Conservation (phyloP, 2,113 vertebrate species). For the Sinocyclocheilus grahami region DNA sequence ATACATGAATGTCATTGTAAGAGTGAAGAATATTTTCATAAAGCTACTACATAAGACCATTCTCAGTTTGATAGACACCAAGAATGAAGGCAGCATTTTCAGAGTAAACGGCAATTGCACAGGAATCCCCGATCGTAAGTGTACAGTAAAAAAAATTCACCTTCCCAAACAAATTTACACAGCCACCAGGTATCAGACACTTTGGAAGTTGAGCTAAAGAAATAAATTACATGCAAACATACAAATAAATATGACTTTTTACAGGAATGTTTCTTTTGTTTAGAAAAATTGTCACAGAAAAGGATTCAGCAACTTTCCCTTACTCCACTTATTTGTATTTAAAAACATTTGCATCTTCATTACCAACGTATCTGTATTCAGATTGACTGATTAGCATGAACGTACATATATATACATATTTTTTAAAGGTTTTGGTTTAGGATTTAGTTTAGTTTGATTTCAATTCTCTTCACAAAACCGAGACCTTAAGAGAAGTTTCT, state of each 20-base stretch:
- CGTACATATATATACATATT: neutral
- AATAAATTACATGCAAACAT: constrained; percentile 51
- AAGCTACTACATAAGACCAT: neutral
- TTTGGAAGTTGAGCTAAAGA: constrained; percentile 33
- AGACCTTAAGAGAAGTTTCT: neutral
- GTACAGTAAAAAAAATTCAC: constrained; percentile 7
- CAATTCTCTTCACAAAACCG: neutral
- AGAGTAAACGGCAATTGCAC: constrained; percentile 35
- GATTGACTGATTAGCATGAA: neutral
- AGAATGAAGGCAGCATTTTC: constrained; percentile 14
- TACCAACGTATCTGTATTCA: neutral
- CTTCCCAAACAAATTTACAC: neutral
- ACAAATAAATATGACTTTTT: constrained; percentile 47
- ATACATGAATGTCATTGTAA: neutral
- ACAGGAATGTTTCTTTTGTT: constrained; percentile 29
- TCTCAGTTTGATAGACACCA: constrained; percentile 23
- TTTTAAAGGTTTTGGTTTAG: neutral
- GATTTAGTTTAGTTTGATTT: neutral
- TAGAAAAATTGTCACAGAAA: constrained; percentile 3
- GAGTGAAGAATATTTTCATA: neutral
- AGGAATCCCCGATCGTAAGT: constrained; percentile 21
- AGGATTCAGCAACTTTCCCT: constrained; percentile 10
- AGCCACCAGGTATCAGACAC: neutral
- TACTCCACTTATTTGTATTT: neutral
- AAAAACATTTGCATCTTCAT: constrained; percentile 4